These are phyloP conservation scores for Polypedilum vanderplanki DNA, from an alignment of 1,140 invertebrate species.

Conservation along the genomic window DNA sequence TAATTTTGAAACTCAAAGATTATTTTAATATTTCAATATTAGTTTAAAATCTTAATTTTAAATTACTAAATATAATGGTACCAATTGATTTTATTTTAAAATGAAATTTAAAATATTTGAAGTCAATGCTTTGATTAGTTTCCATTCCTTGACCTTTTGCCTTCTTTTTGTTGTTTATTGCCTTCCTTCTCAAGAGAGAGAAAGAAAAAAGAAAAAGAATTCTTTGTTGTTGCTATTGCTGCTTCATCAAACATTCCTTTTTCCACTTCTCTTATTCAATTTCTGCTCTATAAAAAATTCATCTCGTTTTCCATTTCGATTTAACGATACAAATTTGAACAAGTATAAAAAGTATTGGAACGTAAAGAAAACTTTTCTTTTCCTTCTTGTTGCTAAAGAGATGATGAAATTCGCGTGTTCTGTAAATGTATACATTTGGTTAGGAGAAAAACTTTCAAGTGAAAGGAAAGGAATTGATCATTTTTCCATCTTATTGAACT, in stretches of 20 bases:
- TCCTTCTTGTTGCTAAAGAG: too few species aligned
- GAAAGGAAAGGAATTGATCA: constrained; percentile 9
- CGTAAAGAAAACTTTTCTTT: too few species aligned
- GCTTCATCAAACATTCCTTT: constrained; percentile 17
- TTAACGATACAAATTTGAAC: constrained; percentile 14
- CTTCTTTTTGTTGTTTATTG: neutral
- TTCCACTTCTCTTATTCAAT: neutral
- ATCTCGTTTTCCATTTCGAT: constrained; percentile 12
- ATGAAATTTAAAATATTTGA: too few species aligned
- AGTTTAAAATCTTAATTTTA: too few species aligned
- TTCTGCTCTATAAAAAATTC: neutral
- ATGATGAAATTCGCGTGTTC: too few species aligned
- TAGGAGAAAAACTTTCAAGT: neutral
- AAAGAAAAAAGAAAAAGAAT: neutral
- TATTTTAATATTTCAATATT: too few species aligned
- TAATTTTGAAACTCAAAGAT: too few species aligned
- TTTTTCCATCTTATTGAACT: constrained; percentile 12
- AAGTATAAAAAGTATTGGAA: neutral
- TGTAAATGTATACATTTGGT: too few species aligned
- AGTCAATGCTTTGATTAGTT: too few species aligned
- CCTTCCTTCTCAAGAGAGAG: neutral
- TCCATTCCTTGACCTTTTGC: too few species aligned
- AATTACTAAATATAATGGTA: too few species aligned
- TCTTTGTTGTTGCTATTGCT: neutral
- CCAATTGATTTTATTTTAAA: too few species aligned